Evolutionary conservation across 2,113 vertebrate genomes (phyloP).

Genomic region (Myodes glareolus): DNA sequence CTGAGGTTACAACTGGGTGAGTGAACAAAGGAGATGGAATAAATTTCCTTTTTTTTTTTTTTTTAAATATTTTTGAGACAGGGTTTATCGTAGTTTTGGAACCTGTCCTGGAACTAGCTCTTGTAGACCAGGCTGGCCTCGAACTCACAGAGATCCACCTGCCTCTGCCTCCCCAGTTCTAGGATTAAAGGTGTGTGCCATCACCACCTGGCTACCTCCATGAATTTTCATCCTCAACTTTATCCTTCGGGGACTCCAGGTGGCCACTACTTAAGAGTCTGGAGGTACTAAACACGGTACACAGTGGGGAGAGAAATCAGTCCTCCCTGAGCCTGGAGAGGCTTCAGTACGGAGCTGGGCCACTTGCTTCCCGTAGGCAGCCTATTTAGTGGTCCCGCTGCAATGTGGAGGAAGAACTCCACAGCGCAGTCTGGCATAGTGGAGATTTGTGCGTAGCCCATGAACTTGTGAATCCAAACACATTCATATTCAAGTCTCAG

Average conservation of each 20-base stretch:
- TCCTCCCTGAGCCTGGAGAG: not conserved
- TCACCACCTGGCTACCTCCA: too few species aligned
- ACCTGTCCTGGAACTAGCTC: too few species aligned
- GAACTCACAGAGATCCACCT: too few species aligned
- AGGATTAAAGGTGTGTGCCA: too few species aligned
- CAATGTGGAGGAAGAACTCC: not conserved
- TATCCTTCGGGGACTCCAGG: rapidly evolving
- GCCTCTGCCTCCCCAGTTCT: too few species aligned
- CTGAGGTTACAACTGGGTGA: not conserved
- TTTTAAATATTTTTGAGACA: too few species aligned
- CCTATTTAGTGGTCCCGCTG: not conserved
- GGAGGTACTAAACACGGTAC: not conserved
- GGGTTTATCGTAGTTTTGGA: too few species aligned
- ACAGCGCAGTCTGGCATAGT: rapidly evolving
- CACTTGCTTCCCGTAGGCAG: not conserved
- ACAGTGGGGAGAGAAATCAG: not conserved
- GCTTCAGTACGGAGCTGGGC: not conserved
- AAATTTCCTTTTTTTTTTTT: too few species aligned
- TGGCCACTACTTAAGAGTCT: not conserved
- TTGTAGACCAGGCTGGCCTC: too few species aligned
- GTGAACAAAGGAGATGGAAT: not conserved
- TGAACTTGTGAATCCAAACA: not conserved
- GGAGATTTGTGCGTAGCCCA: not conserved
- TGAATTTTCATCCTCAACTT: not conserved
- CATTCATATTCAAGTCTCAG: not conserved